These are phyloP conservation scores for Gallinago jamesoni DNA, from an alignment of 2,113 vertebrate genomes.

Conservation along the genomic window DNA sequence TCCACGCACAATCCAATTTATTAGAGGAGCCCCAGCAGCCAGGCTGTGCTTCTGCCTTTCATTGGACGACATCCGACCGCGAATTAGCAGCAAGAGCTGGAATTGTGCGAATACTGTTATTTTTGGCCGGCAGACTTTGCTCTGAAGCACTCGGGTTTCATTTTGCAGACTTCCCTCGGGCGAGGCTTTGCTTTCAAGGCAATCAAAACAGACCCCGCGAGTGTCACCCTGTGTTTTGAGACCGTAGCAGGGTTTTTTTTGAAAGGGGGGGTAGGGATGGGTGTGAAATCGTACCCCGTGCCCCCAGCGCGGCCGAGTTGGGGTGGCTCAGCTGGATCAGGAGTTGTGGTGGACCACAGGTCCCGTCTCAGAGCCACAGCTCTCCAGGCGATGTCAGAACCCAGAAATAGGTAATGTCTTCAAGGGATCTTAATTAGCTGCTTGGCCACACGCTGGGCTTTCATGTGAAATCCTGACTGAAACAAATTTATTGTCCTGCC, in stretches of 20 bases:
- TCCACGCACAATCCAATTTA: slow-evolving; percentile 63
- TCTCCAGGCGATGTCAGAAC: neutral
- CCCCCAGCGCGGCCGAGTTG: rapidly evolving
- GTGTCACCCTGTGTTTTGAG: neutral
- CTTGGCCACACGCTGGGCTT: neutral
- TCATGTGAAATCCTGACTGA: neutral
- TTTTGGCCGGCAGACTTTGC: slow-evolving; percentile 19
- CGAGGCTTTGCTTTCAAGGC: slow-evolving; percentile 47
- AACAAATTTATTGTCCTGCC: neutral
- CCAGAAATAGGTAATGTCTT: slow-evolving; percentile 35
- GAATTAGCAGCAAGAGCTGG: slow-evolving; percentile 45
- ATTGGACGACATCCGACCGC: neutral
- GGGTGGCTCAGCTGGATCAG: neutral
- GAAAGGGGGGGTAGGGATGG: neutral
- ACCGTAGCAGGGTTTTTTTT: neutral
- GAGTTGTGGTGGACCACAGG: rapidly evolving
- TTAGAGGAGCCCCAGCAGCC: slow-evolving; percentile 34
- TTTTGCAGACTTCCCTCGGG: slow-evolving; percentile 34
- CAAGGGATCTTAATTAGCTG: slow-evolving; percentile 19
- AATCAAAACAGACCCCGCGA: neutral
- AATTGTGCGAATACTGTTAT: slow-evolving; percentile 16
- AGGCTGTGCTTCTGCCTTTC: slow-evolving; percentile 29
- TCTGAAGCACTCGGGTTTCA: slow-evolving; percentile 39
- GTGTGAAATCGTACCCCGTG: neutral
- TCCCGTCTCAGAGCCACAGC: neutral